phyloP scores from a whole-genome alignment of 2,797 vertebrate genomes.

The Ambastaia sidthimunki region DNA sequence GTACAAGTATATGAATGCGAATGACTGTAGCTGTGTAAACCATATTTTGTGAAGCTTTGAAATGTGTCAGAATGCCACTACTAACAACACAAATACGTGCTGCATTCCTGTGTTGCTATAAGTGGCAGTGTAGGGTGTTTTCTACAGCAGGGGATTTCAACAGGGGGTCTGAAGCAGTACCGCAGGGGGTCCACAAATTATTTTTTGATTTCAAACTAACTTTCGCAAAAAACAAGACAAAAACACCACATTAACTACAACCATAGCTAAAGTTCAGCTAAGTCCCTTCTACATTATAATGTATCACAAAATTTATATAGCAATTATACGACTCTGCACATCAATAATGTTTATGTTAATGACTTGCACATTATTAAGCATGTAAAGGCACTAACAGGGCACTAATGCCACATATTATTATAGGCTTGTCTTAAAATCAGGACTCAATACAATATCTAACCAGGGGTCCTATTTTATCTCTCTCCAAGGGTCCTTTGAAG shows the following conservation, averaged over 20 bases:
- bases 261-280: neutral
- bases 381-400: neutral
- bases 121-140: neutral
- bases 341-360: neutral
- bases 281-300: neutral
- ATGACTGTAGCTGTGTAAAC: neutral
- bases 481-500: too few relatives aligned
- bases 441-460: too few relatives aligned
- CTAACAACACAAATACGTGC: neutral
- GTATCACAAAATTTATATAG: neutral
- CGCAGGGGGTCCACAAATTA: neutral
- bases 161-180: conserved; percentile 1
- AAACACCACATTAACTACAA: neutral
- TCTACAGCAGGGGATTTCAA: conserved; percentile 8
- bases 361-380: neutral
- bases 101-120: neutral
- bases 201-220: neutral
- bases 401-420: neutral
- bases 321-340: too few relatives aligned
- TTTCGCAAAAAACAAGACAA: neutral
- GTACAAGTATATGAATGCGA: neutral
- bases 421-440: neutral
- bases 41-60: neutral
- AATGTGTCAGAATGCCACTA: neutral
- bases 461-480: too few relatives aligned